phyloP scores from a whole-genome alignment of 2,888 invertebrate genomes.

The Cheilosia vulpina region DNA sequence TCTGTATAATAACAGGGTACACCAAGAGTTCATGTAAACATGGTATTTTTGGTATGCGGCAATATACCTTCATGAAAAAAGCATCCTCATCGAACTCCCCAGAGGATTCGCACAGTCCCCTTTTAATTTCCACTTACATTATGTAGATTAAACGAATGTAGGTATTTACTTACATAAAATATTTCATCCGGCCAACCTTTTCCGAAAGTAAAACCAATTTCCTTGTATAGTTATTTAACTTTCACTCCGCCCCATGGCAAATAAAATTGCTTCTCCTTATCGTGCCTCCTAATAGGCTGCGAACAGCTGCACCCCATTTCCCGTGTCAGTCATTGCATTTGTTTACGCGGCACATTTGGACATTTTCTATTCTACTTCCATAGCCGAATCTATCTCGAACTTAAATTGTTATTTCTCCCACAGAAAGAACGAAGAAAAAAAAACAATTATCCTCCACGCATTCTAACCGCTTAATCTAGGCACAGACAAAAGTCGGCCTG shows the following conservation, averaged over 20 bases:
- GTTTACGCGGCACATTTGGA: conserved; percentile 26
- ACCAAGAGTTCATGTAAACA: too few species aligned
- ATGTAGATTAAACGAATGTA: too few species aligned
- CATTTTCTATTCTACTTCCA: conserved; percentile 26
- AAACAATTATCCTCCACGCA: conserved; percentile 58
- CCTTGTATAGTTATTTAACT: conserved; percentile 1
- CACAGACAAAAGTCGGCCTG: not conserved
- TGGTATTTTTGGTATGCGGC: too few species aligned
- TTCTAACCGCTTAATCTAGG: conserved; percentile 46
- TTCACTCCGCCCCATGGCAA: not conserved
- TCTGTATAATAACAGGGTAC: too few species aligned
- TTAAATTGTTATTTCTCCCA: conserved; percentile 21
- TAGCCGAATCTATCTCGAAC: conserved; percentile 18
- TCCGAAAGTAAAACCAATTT: not conserved
- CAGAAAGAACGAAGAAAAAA: conserved; percentile 7
- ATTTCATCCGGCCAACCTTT: too few species aligned
- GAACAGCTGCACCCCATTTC: conserved; percentile 48
- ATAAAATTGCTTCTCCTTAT: conserved; percentile 24
- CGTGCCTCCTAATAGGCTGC: conserved; percentile 19
- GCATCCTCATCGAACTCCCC: too few species aligned
- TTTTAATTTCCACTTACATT: too few species aligned
- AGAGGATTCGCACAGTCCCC: too few species aligned
- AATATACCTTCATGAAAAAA: too few species aligned
- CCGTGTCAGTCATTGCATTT: conserved; percentile 35
- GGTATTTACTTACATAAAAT: too few species aligned